Conservation (phyloP, 2,113 vertebrate genomes). For the Anthoscopus minutus region DNA sequence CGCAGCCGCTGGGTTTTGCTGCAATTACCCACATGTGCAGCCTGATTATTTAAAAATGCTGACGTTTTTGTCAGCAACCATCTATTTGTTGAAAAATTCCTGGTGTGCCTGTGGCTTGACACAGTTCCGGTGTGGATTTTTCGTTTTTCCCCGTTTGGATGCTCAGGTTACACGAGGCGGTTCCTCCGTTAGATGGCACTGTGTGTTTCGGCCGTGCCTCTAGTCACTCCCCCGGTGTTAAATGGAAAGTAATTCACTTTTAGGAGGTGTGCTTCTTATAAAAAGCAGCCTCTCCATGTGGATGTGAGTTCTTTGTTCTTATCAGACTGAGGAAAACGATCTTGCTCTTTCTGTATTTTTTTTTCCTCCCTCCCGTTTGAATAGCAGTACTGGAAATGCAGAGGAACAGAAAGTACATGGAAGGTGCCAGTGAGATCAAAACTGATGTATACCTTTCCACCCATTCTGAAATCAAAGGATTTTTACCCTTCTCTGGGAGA, state of each 20-base stretch:
- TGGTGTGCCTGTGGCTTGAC: not conserved
- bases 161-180: not conserved
- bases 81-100: not conserved
- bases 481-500: not conserved
- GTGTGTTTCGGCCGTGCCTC: not conserved
- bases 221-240: not conserved
- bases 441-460: not conserved
- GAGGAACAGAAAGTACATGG: not conserved
- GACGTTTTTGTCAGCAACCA: not conserved
- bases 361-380: rapidly evolving
- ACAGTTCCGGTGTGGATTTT: not conserved
- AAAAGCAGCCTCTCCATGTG: not conserved
- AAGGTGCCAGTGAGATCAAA: not conserved
- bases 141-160: rapidly evolving
- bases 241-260: not conserved
- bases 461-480: not conserved
- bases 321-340: not conserved
- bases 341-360: not conserved
- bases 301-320: not conserved
- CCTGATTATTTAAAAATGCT: not conserved
- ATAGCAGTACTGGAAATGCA: not conserved
- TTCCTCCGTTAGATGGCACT: slow-evolving; percentile 40
- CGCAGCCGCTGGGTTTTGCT: not conserved
- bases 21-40: rapidly evolving
- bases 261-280: not conserved